Evolutionary conservation across 92 coral and sea anemone genomes (phyloP), one percentile per base, ranked within the genome.

Genomic region (Heteractis magnifica): DNA sequence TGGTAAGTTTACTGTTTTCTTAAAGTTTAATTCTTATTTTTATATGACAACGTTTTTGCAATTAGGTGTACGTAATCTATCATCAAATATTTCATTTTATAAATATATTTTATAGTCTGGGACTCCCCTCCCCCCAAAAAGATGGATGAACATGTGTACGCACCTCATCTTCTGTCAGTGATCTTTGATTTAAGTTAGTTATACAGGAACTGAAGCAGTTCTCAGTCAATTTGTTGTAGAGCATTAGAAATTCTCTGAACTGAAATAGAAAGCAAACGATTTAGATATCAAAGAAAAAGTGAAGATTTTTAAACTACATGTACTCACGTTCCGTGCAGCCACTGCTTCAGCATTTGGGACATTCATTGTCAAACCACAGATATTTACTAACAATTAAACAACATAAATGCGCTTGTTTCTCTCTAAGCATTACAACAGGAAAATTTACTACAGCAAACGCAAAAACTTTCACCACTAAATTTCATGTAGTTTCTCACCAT

Each of bases 211-310:
- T 89, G 75, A 96, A 96, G 85, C 99, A 96, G 82, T 81, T 89
- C 78, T 94, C 95, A 26, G 98, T 94, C 77, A 96, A 92, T 82
- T 88, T 94, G 90, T 94, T 96, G 92, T 96, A 96, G 85, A 96
- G 79, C 92, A 92, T 87, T 81, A 93, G 81, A 79, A 96, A 96
- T 70, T 96, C 99, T 84, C 90, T 96, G 88, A 94, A 96, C 99
- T 96, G 89, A 80, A 34, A 77, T 60, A n/a, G 55, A 23, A 51
- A 59, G 16, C 62, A 8, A 62, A 81, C 78, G 50, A 1, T 78
- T 77, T 55, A 72, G 11, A 62, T 9, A 68, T 21, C 16, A 6
- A 23, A 68, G 73, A 20, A 20, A 68, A 15, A 59, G 18, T 59
- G 44, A 10, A 59, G 65, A 13, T 59, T 18, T 18, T n/a, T 8